phyloP scores from a whole-genome alignment of 2,797 vertebrate species.

The Calcarius lapponicus region DNA sequence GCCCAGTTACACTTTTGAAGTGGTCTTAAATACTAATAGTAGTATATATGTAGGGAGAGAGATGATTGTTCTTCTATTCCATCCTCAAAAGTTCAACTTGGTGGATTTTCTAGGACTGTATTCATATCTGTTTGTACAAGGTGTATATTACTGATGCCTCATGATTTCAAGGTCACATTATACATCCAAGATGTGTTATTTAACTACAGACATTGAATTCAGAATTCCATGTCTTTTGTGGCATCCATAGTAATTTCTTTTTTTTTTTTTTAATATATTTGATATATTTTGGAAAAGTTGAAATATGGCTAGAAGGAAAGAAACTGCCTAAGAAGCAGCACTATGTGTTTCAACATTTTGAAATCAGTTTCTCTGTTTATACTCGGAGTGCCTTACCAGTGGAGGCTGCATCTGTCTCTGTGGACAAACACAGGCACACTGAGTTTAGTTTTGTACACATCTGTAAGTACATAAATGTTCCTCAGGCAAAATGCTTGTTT shows the following conservation, averaged over 20 bases:
- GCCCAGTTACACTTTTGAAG: neutral
- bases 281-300: neutral
- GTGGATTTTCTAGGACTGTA: neutral
- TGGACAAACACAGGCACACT: neutral
- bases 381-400: neutral
- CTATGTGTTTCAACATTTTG: neutral
- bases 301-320: neutral
- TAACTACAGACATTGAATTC: neutral
- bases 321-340: neutral
- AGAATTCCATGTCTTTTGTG: neutral
- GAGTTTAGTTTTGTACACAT: neutral
- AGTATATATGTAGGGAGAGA: neutral
- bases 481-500: constrained; percentile 36
- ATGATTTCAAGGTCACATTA: neutral
- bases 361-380: neutral
- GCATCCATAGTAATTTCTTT: neutral
- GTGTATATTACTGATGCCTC: neutral
- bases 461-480: neutral
- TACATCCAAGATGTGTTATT: neutral
- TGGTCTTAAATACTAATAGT: neutral
- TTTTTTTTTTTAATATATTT: neutral
- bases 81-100: neutral
- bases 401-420: neutral
- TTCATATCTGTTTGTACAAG: neutral
- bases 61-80: neutral